Evolutionary conservation across 2,113 vertebrate species (phyloP).

Genomic region (Microcebus jonahi): DNA sequence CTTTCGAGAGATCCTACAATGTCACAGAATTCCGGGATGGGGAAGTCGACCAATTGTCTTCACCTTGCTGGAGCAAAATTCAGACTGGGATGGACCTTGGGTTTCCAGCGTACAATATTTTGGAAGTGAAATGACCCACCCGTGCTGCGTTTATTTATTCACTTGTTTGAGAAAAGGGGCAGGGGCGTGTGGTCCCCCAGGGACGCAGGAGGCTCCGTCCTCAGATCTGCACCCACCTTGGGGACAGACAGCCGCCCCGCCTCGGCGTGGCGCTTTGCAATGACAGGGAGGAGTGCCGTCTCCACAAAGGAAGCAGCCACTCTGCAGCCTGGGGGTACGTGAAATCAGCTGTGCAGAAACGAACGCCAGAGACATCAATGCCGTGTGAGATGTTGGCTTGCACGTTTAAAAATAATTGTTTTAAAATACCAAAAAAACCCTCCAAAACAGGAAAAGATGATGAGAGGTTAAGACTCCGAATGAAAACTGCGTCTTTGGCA

Average conservation of each 20-base stretch:
- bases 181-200: accelerated
- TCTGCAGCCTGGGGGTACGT: background rate
- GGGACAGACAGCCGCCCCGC: background rate
- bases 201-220: accelerated
- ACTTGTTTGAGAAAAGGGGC: background rate
- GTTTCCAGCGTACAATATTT: background rate
- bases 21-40: background rate
- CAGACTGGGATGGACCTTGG: accelerated
- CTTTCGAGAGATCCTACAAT: background rate
- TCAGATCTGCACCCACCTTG: background rate
- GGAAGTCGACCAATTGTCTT: background rate
- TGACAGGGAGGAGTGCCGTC: background rate
- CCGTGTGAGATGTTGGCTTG: background rate
- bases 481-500: background rate
- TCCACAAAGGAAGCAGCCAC: background rate
- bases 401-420: background rate
- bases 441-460: background rate
- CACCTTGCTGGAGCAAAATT: background rate
- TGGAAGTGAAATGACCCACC: background rate
- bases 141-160: too few relatives aligned
- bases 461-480: background rate
- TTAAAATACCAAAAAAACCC: background rate
- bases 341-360: accelerated
- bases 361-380: background rate
- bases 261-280: accelerated